Conservation (phyloP, 1,140 invertebrate genomes). For the Hirudo medicinalis region DNA sequence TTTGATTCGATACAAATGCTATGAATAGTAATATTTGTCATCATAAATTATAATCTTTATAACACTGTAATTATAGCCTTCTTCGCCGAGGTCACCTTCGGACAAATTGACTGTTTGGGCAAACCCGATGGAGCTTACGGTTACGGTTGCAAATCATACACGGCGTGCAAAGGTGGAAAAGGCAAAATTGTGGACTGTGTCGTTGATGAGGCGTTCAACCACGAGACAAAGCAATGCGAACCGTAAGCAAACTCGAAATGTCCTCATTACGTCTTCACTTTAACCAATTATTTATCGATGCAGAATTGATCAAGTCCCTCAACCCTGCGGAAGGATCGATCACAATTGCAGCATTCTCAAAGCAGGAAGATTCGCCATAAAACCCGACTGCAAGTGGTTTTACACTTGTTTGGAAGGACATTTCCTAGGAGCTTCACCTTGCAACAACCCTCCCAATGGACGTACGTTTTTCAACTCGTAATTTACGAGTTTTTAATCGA, state of each 20-base stretch:
- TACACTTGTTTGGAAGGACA: not conserved
- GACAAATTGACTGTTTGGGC: not conserved
- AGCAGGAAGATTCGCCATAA: not conserved
- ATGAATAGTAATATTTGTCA: too few species aligned
- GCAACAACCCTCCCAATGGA: not conserved
- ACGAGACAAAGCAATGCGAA: not conserved
- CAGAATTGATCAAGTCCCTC: not conserved
- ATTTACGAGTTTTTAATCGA: not conserved
- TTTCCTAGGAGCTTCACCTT: conserved; percentile 8
- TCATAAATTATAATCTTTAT: too few species aligned
- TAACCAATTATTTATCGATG: not conserved
- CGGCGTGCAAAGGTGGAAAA: conserved; percentile 3
- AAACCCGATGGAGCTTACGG: not conserved
- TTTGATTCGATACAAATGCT: too few species aligned
- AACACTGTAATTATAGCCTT: not conserved
- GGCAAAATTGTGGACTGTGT: not conserved
- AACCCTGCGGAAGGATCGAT: not conserved
- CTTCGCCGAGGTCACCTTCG: not conserved
- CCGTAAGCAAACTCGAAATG: not conserved
- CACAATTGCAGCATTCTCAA: not conserved
- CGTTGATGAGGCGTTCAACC: not conserved
- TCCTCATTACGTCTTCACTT: not conserved
- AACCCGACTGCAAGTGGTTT: conserved; percentile 4
- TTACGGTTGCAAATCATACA: conserved; percentile 2
- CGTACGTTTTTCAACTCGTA: not conserved